Conservation (phyloP, 1,140 invertebrate species). For the Pachyrhynchus sulphureomaculatus region DNA sequence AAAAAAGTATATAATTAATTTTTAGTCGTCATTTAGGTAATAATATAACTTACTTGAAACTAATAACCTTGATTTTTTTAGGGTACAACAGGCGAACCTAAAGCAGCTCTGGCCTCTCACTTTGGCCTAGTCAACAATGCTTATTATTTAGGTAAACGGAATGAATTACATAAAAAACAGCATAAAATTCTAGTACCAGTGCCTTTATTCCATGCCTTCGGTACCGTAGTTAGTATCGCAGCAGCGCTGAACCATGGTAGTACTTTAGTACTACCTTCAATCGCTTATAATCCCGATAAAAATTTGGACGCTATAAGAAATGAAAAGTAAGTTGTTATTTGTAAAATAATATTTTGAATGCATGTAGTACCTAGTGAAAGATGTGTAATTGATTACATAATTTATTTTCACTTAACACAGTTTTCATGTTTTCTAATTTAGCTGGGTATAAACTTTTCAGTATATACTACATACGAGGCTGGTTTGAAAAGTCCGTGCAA, state of each 20-base stretch:
- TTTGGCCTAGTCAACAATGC: conserved; percentile 84
- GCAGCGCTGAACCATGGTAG: conserved; percentile 63
- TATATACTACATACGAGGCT: no score
- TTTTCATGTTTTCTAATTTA: no score
- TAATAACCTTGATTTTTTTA: conserved; percentile 51
- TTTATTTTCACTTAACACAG: no score
- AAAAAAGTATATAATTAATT: no score
- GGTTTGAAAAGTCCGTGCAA: no score
- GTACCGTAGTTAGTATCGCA: conserved; percentile 56
- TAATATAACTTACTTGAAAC: no score
- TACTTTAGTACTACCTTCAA: conserved; percentile 70
- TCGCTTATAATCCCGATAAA: conserved; percentile 67
- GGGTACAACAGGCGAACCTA: conserved; percentile 84
- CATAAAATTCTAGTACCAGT: conserved; percentile 54
- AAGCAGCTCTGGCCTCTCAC: conserved; percentile 83
- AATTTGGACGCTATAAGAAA: conserved; percentile 65
- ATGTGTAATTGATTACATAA: no score
- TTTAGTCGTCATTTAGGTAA: no score
- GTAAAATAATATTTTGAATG: no score
- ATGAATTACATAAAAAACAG: conserved; percentile 56
- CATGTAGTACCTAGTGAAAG: no score
- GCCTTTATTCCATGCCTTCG: no score
- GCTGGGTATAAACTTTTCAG: no score
- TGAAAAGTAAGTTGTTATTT: conserved; percentile 62
- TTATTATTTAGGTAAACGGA: conserved; percentile 63